Conservation (phyloP, 2,888 invertebrate genomes). For the Ennomos fuscantarius region DNA sequence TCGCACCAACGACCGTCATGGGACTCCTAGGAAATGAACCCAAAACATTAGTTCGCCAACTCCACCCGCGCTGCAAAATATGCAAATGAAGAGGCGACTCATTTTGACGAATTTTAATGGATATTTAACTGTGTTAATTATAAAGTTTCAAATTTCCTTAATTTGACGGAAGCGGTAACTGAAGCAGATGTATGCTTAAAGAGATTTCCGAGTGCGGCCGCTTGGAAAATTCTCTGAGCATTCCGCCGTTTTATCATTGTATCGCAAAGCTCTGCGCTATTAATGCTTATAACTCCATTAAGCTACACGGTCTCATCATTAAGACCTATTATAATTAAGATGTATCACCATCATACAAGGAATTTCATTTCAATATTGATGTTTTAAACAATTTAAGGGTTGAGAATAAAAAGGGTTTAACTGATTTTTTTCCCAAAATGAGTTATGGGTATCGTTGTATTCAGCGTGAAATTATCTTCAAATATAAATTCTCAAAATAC, state of each 20-base stretch:
- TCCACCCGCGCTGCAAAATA: slow-evolving; percentile 71
- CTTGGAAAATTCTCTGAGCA: slow-evolving; percentile 40
- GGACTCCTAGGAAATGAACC: slow-evolving; percentile 76
- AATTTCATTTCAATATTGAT: slow-evolving; percentile 41
- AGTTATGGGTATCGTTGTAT: too few relatives aligned
- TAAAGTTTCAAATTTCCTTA: slow-evolving; percentile 68
- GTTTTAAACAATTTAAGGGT: slow-evolving; percentile 33
- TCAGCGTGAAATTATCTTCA: too few relatives aligned
- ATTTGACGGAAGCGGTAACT: slow-evolving; percentile 51
- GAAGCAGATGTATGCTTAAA: slow-evolving; percentile 56
- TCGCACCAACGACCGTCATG: slow-evolving; percentile 64
- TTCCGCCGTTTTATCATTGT: slow-evolving; percentile 31
- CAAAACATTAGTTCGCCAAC: slow-evolving; percentile 62
- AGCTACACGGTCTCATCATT: slow-evolving; percentile 32
- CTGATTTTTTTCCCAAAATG: too few relatives aligned
- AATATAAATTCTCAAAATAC: too few relatives aligned
- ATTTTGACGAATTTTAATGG: slow-evolving; percentile 81
- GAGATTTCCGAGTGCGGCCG: slow-evolving; percentile 47
- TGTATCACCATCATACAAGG: slow-evolving; percentile 40
- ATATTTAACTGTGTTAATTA: slow-evolving; percentile 79
- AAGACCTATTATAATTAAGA: slow-evolving; percentile 39
- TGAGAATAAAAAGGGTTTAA: too few relatives aligned
- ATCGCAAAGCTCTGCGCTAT: slow-evolving; percentile 15
- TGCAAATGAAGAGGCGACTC: slow-evolving; percentile 78
- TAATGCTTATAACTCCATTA: slow-evolving; percentile 24